These are phyloP conservation scores for Aethes cnicana DNA, from an alignment of 2,888 invertebrate species.

Conservation along the genomic window DNA sequence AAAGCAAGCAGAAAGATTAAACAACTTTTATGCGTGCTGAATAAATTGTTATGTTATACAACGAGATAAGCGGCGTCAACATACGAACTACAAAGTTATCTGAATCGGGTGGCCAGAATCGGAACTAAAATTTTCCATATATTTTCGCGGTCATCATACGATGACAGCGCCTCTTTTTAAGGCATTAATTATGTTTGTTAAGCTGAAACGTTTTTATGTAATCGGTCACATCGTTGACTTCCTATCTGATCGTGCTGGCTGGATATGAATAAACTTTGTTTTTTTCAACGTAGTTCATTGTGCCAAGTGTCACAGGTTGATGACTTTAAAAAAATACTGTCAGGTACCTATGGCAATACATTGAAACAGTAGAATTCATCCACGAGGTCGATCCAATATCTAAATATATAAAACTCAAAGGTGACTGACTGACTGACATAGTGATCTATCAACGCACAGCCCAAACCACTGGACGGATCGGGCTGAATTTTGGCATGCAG, in stretches of 20 bases:
- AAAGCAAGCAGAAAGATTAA: constrained; percentile 1
- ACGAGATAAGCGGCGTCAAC: constrained; percentile 12
- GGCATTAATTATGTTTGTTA: constrained; percentile 28
- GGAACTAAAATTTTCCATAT: background rate
- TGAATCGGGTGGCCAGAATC: background rate
- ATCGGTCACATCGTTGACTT: constrained; percentile 45
- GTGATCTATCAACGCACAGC: too few relatives aligned
- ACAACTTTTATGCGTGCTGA: constrained; percentile 3
- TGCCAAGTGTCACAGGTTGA: too few relatives aligned
- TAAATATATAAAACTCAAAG: too few relatives aligned
- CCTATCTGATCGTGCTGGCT: constrained; percentile 26
- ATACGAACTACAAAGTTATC: background rate
- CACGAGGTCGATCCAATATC: too few relatives aligned
- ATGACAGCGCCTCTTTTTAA: constrained; percentile 34
- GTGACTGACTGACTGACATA: too few relatives aligned
- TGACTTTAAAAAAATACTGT: too few relatives aligned
- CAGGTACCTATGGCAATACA: too few relatives aligned
- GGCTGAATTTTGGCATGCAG: too few relatives aligned
- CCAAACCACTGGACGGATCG: too few relatives aligned
- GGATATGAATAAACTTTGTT: constrained; percentile 9
- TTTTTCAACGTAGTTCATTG: too few relatives aligned
- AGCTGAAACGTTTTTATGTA: constrained; percentile 34
- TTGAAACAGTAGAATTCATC: too few relatives aligned
- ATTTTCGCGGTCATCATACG: constrained; percentile 17
- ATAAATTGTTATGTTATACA: constrained; percentile 7